Base-by-base conservation (phyloP, 2,888 invertebrate species). In the Eurytoma adleriae region DNA sequence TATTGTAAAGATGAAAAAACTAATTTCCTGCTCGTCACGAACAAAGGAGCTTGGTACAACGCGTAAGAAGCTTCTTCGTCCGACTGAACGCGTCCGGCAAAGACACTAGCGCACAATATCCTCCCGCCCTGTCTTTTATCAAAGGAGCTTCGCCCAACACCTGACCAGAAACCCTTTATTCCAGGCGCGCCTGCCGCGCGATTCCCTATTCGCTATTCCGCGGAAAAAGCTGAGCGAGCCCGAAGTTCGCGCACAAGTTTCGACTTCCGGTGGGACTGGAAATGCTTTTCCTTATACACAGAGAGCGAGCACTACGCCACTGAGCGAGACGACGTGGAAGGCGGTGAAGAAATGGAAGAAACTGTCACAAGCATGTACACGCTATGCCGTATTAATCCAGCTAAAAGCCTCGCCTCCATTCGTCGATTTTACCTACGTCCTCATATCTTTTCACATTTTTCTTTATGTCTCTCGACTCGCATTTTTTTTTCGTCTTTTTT, bases 381-480 rank as follows among this genome's bases (percentile, higher is more conserved):
- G 83, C 78, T 68, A 73, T 72, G 82, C 84, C 40, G 82, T 84
- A 86, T 87, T 88, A 89, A 89, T 89, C 85, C 86, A 82, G 84
- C 88, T 88, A 89, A 89, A 88, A 88, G 88, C 88, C 64, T 69
- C 76, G 76, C 76, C 70, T 72, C 75, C 70, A 78, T 69, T 71
- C 62, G 62, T 30, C 68, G 64, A 69, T 48, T 48, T 64, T 18
- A 54, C 24, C 27, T 12, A 27, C 68, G 16, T 62, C 7, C 16
- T 40, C 40, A 50, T 48, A 61, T 27, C 68, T 68, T 30, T 76
- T 59, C 66, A 20, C 52, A 78, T 68, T 72, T 73, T 79, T 66
- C 48, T 24, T 1, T 2, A 3, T 20, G 52, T 12, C 1, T 20
- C 30, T 50, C 5, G 16, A 5, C 56, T 5, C 20, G 59, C 20